phyloP scores from a whole-genome alignment of 2,888 invertebrate genomes.

The Trachelus stipa region DNA sequence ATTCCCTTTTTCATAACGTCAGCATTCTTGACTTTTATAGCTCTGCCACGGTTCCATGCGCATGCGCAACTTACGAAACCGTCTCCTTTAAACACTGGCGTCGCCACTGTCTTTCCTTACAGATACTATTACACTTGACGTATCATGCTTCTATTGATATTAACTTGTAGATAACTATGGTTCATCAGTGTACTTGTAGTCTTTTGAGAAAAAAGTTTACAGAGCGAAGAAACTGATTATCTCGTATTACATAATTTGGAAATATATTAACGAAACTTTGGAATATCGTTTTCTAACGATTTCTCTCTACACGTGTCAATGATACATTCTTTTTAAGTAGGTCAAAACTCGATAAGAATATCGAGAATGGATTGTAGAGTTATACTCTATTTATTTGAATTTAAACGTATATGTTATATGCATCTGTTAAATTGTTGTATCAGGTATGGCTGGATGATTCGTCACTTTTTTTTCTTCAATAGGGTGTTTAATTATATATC shows the following conservation, averaged over 20 bases:
- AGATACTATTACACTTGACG: background rate
- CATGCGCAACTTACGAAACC: background rate
- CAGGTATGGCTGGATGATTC: background rate
- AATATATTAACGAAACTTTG: background rate
- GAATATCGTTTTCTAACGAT: background rate
- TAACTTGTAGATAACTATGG: background rate
- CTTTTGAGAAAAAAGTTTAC: background rate
- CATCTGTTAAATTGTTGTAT: background rate
- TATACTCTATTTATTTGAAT: background rate
- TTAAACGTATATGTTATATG: background rate
- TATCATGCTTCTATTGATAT: background rate
- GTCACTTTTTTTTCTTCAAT: background rate
- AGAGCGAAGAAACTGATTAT: too few relatives aligned
- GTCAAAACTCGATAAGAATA: background rate
- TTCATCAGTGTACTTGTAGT: background rate
- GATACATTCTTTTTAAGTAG: background rate
- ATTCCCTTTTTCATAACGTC: background rate
- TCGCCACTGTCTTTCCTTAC: background rate
- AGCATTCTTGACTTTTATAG: background rate
- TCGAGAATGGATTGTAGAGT: too few relatives aligned
- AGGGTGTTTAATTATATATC: background rate
- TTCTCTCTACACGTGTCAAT: background rate
- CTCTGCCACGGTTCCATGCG: background rate
- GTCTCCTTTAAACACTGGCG: background rate
- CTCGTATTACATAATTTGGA: too few relatives aligned